Conservation (phyloP, 1,140 invertebrate genomes). For the Eueides isabella region DNA sequence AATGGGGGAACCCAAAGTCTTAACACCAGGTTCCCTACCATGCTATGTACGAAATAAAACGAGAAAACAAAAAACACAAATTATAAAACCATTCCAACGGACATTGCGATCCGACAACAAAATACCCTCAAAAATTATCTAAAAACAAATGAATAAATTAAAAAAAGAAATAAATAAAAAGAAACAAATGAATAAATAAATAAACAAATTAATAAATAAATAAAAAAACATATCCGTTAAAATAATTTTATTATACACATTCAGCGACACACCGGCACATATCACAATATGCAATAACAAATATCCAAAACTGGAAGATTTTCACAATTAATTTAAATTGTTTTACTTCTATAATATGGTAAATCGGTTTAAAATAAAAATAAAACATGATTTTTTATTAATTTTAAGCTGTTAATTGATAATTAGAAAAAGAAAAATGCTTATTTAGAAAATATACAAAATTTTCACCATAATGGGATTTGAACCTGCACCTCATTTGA, state of each 20-base stretch:
- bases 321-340: not conserved
- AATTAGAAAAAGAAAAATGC: too few species aligned
- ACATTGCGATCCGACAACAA: not conserved
- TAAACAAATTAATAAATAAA: conserved; percentile 17
- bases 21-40: too few species aligned
- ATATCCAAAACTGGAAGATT: conserved; percentile 12
- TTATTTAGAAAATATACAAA: too few species aligned
- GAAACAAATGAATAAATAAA: not conserved
- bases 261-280: conserved; percentile 19
- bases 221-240: conserved; percentile 29
- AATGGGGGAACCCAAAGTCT: too few species aligned
- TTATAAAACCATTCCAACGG: conserved; percentile 33
- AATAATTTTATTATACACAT: conserved; percentile 36
- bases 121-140: too few species aligned
- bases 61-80: too few species aligned
- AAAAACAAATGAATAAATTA: not conserved
- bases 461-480: too few species aligned
- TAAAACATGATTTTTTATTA: not conserved
- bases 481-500: too few species aligned
- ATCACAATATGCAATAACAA: conserved; percentile 20
- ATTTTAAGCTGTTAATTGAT: too few species aligned
- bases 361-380: not conserved
- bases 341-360: not conserved
- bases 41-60: too few species aligned
- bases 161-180: not conserved